These are phyloP conservation scores for Zaprionus tsacasi DNA, from an alignment of 1,140 invertebrate species.

Conservation along the genomic window DNA sequence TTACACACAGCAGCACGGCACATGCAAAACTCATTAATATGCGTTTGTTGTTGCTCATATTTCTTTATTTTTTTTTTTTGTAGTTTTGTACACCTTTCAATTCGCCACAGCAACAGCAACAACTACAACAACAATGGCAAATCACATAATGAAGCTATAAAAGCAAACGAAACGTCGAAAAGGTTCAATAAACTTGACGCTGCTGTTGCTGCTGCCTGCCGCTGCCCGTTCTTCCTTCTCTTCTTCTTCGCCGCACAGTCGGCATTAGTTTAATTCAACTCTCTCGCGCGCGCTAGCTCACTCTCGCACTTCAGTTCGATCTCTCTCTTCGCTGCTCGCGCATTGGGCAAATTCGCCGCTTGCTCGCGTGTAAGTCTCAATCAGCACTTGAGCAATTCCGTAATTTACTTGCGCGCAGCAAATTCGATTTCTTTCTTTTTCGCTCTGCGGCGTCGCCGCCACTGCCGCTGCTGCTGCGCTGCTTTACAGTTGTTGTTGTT, in stretches of 20 bases:
- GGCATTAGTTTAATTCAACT: slow-evolving; percentile 45
- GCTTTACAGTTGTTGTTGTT: not conserved
- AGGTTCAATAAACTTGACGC: slow-evolving; percentile 74
- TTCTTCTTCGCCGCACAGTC: slow-evolving; percentile 8
- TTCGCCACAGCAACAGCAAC: slow-evolving; percentile 37
- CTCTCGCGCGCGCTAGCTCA: slow-evolving; percentile 7
- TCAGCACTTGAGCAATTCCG: slow-evolving; percentile 67
- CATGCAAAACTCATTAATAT: slow-evolving; percentile 76
- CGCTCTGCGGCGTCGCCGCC: not conserved
- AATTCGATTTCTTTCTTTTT: slow-evolving; percentile 49
- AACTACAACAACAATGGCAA: slow-evolving; percentile 42
- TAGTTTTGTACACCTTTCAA: slow-evolving; percentile 66
- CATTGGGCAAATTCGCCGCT: slow-evolving; percentile 39
- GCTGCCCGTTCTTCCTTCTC: slow-evolving; percentile 12
- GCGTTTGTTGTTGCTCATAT: slow-evolving; percentile 54
- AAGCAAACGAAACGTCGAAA: slow-evolving; percentile 66
- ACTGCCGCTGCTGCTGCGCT: not conserved
- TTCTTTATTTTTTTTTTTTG: slow-evolving; percentile 18
- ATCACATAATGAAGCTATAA: slow-evolving; percentile 69
- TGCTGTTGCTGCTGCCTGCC: too few relatives aligned
- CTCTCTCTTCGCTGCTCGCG: slow-evolving; percentile 8
- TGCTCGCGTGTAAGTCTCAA: slow-evolving; percentile 46
- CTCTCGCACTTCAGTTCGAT: slow-evolving; percentile 7
- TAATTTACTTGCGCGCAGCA: slow-evolving; percentile 68
- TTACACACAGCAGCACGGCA: slow-evolving; percentile 37